Evolutionary conservation across 2,113 vertebrate species (phyloP).

Genomic region (Tretioscincus oriximinensis): DNA sequence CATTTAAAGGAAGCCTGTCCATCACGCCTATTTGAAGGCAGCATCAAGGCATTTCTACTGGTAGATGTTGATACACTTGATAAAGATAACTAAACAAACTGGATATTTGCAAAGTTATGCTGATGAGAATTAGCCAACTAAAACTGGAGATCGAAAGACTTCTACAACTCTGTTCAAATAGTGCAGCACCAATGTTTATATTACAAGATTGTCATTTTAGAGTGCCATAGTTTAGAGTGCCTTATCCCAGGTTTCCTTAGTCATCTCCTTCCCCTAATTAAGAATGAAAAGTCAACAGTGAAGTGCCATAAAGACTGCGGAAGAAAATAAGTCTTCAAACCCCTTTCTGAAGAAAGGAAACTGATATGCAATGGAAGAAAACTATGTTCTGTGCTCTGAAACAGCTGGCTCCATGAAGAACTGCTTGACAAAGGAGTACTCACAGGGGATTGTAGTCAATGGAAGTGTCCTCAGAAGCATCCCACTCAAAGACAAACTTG

Average conservation of each 20-base stretch:
- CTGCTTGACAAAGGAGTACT: conserved; percentile 56
- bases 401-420: background rate
- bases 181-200: background rate
- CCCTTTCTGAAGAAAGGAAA: background rate
- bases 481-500: conserved; percentile 99
- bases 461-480: conserved; percentile 94
- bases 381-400: background rate
- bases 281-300: too few species aligned
- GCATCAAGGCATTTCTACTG: too few species aligned
- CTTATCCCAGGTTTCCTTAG: background rate
- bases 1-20: too few species aligned
- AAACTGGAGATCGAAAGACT: background rate
- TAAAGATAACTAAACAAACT: too few species aligned
- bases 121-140: too few species aligned
- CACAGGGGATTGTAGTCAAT: conserved; percentile 96
- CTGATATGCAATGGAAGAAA: background rate
- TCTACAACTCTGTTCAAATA: background rate
- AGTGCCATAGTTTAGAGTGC: background rate
- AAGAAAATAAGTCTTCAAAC: background rate
- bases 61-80: too few species aligned
- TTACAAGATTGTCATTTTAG: background rate
- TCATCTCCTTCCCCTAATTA: background rate
- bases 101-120: too few species aligned
- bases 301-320: background rate
- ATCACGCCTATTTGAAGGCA: too few species aligned